Evolutionary conservation across 2,797 vertebrate species (phyloP).

Genomic region (Protonibea diacanthus): DNA sequence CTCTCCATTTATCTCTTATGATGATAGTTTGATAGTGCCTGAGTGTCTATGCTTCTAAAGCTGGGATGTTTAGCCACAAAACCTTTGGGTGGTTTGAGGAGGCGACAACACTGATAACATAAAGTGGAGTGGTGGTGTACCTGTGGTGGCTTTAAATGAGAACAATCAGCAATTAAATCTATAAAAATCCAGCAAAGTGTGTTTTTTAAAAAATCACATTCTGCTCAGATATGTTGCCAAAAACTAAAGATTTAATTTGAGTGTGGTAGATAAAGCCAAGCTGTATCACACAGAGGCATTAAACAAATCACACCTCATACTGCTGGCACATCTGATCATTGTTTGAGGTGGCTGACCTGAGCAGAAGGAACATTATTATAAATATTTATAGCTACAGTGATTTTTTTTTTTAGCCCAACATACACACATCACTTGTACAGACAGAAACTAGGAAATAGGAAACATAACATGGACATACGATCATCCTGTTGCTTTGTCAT

Average conservation of each 20-base stretch:
- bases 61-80: neutral
- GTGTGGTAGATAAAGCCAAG: neutral
- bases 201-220: neutral
- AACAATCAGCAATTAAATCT: neutral
- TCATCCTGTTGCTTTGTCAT: neutral
- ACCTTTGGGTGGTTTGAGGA: neutral
- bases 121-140: slow-evolving; percentile 12
- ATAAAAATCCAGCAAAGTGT: neutral
- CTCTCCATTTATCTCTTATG: slow-evolving; percentile 18
- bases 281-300: neutral
- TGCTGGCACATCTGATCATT: neutral
- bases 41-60: slow-evolving; percentile 11
- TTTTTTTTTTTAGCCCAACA: neutral
- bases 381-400: slow-evolving; percentile 19
- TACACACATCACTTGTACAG: neutral
- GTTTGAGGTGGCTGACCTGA: slow-evolving; percentile 8
- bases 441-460: neutral
- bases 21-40: slow-evolving; percentile 17
- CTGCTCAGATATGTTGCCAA: neutral
- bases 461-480: neutral
- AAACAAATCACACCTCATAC: neutral
- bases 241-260: neutral
- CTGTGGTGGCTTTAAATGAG: slow-evolving; percentile 3
- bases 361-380: slow-evolving; percentile 5
- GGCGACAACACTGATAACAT: neutral